These are phyloP conservation scores for Drosophila diplacantha DNA, from an alignment of 2,888 invertebrate genomes.

Conservation along the genomic window DNA sequence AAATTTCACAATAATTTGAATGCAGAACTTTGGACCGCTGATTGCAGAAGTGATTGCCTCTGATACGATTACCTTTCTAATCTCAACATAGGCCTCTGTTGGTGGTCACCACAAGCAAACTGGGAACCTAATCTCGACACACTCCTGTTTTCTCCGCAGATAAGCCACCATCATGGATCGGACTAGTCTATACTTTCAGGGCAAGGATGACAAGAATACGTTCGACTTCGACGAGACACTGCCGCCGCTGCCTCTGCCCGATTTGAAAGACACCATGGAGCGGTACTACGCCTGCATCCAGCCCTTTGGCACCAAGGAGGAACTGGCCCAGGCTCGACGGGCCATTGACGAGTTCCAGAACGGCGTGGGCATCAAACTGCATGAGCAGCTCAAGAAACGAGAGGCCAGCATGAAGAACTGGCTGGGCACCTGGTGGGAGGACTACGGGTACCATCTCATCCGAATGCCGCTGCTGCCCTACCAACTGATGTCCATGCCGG, in stretches of 20 bases:
- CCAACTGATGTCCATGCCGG: constrained; percentile 78
- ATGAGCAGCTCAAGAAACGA: constrained; percentile 77
- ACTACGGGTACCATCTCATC: constrained; percentile 79
- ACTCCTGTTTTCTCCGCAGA: constrained; percentile 3
- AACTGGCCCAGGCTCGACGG: constrained; percentile 77
- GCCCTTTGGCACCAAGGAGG: constrained; percentile 78
- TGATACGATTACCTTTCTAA: constrained; percentile 15
- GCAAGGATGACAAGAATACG: constrained; percentile 75
- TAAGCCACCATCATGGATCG: constrained; percentile 69
- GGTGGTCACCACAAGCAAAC: constrained; percentile 7
- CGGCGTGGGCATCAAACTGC: constrained; percentile 79
- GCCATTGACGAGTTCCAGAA: constrained; percentile 79
- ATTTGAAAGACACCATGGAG: constrained; percentile 79
- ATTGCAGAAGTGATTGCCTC: not conserved
- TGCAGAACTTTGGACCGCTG: constrained; percentile 23
- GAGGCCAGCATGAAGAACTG: constrained; percentile 79
- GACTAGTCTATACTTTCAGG: constrained; percentile 68
- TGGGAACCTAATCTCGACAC: constrained; percentile 9
- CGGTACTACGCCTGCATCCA: constrained; percentile 79
- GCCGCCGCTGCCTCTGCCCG: constrained; percentile 80
- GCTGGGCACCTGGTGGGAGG: constrained; percentile 81
- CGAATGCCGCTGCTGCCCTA: constrained; percentile 79
- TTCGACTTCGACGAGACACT: constrained; percentile 79
- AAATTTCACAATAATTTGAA: not conserved
- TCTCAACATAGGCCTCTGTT: constrained; percentile 17